These are phyloP conservation scores for Taenioides sp. DNA, from an alignment of 2,797 vertebrate species.

Conservation along the genomic window DNA sequence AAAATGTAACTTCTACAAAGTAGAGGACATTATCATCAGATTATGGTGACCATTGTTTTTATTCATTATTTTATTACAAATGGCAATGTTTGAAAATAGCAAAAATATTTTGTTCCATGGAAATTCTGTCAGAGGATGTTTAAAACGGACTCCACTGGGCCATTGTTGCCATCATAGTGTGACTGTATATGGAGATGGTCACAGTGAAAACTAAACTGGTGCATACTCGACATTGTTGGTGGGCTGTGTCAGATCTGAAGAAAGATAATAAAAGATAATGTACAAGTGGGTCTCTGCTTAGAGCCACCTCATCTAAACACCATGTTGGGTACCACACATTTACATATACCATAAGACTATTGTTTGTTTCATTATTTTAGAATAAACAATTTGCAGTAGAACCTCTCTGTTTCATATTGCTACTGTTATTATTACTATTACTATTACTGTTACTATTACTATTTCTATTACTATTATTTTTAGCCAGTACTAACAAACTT, in stretches of 20 bases:
- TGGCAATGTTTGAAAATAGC: neutral
- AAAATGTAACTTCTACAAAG: neutral
- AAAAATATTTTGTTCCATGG: constrained; percentile 6
- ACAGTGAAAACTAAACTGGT: constrained; percentile 50
- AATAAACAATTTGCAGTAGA: no score
- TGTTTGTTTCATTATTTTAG: neutral
- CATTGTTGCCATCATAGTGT: constrained; percentile 23
- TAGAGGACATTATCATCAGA: neutral
- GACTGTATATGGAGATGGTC: constrained; percentile 52
- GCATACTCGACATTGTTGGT: constrained; percentile 40
- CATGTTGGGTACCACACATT: neutral
- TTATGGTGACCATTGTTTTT: neutral
- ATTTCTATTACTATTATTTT: no score
- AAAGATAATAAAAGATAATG: constrained; percentile 23
- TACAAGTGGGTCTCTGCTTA: constrained; percentile 18
- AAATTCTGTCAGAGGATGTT: constrained; percentile 20
- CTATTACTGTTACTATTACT: no score
- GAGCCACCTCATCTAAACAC: constrained; percentile 18
- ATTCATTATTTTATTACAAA: neutral
- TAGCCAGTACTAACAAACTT: no score
- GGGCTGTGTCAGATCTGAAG: constrained; percentile 43
- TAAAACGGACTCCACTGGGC: constrained; percentile 20
- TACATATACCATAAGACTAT: neutral
- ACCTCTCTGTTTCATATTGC: no score
- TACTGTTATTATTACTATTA: no score